These are phyloP conservation scores for Panthera tigris DNA, from an alignment of 2,113 vertebrate species.

Conservation along the genomic window DNA sequence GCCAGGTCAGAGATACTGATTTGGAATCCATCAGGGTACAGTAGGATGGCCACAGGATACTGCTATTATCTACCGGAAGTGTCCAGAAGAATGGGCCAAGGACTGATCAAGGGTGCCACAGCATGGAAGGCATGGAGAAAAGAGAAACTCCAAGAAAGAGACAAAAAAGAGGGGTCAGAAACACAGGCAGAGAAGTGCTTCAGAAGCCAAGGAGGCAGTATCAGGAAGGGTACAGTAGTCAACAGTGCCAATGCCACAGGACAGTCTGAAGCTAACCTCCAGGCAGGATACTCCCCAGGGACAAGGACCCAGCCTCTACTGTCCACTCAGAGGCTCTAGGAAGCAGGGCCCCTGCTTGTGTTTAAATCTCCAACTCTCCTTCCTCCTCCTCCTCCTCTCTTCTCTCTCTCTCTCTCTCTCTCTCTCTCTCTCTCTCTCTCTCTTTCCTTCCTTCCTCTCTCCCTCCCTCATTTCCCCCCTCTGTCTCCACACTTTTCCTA, in stretches of 20 bases:
- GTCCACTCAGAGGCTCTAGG: background rate
- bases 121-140: background rate
- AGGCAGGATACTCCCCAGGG: background rate
- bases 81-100: background rate
- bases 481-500: background rate
- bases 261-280: background rate
- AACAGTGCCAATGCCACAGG: background rate
- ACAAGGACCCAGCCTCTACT: background rate
- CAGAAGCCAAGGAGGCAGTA: background rate
- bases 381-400: no score
- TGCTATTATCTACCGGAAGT: background rate
- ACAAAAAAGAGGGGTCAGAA: background rate
- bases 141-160: background rate
- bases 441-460: background rate
- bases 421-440: background rate
- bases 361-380: background rate
- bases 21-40: background rate
- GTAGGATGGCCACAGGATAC: no score
- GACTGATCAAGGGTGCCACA: background rate
- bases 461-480: fast-evolving
- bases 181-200: background rate
- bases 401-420: background rate
- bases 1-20: background rate
- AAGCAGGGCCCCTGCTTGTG: background rate
- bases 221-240: background rate